Evolutionary conservation across 1,140 invertebrate genomes (phyloP).

Genomic region (Berghia stephanieae): DNA sequence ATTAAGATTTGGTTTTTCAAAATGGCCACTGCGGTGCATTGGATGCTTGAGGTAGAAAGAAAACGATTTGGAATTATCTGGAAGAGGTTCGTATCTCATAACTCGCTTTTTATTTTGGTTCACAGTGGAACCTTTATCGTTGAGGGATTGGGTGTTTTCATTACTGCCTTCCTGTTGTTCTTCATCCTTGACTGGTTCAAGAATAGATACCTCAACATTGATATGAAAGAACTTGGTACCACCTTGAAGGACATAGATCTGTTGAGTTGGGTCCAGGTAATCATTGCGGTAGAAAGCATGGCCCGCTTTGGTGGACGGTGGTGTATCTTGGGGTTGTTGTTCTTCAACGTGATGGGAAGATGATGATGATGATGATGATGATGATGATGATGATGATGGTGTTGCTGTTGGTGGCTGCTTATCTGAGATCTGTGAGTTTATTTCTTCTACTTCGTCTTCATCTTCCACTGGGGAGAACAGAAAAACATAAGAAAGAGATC

Average conservation of each 20-base stretch:
- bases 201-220: conserved; percentile 23
- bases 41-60: conserved; percentile 19
- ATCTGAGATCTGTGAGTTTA: no score
- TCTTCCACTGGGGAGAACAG: no score
- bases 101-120: conserved; percentile 31
- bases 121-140: conserved; percentile 18
- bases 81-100: conserved; percentile 22
- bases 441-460: no score
- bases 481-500: no score
- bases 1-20: conserved; percentile 47
- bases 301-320: no score
- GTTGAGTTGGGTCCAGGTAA: not conserved
- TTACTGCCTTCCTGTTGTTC: conserved; percentile 4
- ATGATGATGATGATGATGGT: no score
- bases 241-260: conserved; percentile 16
- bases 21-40: no score
- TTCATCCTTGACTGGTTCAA: not conserved
- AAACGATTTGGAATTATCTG: conserved; percentile 54
- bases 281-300: conserved; percentile 28
- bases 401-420: no score
- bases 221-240: conserved; percentile 27
- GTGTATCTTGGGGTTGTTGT: no score
- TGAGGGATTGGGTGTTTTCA: conserved; percentile 26
- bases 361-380: no score
- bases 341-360: no score